Evolutionary conservation across 2,888 invertebrate genomes (phyloP), one percentile per base, ranked within the genome.

Genomic region (Pardosa pseudoannulata): DNA sequence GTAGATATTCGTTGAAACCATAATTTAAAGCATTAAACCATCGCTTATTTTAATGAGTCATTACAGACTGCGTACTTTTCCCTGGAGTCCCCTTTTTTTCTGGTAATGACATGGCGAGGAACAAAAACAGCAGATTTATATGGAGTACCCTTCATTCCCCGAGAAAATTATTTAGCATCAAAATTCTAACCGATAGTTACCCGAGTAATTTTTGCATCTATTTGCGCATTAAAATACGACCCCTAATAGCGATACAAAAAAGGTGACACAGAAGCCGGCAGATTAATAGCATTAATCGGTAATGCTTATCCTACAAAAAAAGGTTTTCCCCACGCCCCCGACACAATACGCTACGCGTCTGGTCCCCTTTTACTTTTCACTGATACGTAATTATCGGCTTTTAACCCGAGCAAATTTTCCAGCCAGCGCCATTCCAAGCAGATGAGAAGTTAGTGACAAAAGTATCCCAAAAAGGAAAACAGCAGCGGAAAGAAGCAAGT

Each of bases 321-420:
- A 65, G 5, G n/a, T 16, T 65, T 16, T 31, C 65, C 29, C 11
- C n/a, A 29, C 67, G n/a, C 28, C 27, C 28, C 36, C 67, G 19
- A 70, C 70, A 70, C 75, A 75, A 75, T 70, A 32, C 32, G 36
- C 6, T 5, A 36, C 36, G 36, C 36, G 36, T 70, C 75, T 16
- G 46, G 27, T 50, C 75, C 62, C 41, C 75, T 75, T 74, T 70
- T 75, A 82, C 81, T 82, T 76, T 76, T 36, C 82, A 76, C 70
- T 67, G 65, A 36, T 71, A 71, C 82, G 82, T 76, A 83, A 83
- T 83, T 83, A 83, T 83, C 82, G 82, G 82, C 82, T 83, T 83
- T 83, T 83, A 83, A 76, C 76, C 71, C 71, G 23, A 64, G 75
- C 64, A 82, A 70, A 82, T 82, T 76, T 82, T 82, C 75, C 80